These are phyloP conservation scores for Anomalospiza imberbis DNA, from an alignment of 2,797 vertebrate species.

Conservation along the genomic window DNA sequence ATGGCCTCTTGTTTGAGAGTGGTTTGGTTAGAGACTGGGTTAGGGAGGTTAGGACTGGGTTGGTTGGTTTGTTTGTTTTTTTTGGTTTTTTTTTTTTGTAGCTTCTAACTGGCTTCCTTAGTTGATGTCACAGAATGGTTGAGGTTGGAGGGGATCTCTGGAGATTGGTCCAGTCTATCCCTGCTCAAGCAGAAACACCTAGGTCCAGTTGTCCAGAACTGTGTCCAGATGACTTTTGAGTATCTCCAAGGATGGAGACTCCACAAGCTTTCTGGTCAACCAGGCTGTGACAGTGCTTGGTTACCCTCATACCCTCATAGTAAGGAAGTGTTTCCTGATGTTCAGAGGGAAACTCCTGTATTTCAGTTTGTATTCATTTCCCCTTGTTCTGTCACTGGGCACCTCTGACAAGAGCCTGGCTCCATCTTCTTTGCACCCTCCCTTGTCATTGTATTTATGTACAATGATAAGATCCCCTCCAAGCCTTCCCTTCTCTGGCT, in stretches of 20 bases:
- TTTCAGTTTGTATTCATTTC: not conserved
- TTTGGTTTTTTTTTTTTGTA: rapidly evolving
- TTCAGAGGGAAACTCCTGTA: not conserved
- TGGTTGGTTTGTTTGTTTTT: not conserved
- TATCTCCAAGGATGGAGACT: not conserved
- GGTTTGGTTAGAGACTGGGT: not conserved
- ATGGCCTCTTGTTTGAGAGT: not conserved
- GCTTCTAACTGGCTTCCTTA: not conserved
- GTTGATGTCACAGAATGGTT: not conserved
- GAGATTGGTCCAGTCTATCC: not conserved
- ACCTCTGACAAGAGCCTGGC: not conserved
- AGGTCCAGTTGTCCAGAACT: not conserved
- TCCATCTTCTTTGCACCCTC: not conserved
- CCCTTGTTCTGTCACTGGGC: not conserved
- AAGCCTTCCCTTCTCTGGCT: not conserved
- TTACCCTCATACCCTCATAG: not conserved
- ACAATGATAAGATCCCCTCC: not conserved
- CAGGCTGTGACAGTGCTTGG: not conserved
- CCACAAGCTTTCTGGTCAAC: not conserved
- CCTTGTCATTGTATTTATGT: not conserved
- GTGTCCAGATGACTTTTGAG: not conserved
- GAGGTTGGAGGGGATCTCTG: not conserved
- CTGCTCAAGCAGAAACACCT: not conserved
- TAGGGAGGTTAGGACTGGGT: not conserved
- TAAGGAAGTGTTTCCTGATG: not conserved